These are phyloP conservation scores for Malthinus flaveolus DNA, from an alignment of 2,888 invertebrate genomes.

Conservation along the genomic window DNA sequence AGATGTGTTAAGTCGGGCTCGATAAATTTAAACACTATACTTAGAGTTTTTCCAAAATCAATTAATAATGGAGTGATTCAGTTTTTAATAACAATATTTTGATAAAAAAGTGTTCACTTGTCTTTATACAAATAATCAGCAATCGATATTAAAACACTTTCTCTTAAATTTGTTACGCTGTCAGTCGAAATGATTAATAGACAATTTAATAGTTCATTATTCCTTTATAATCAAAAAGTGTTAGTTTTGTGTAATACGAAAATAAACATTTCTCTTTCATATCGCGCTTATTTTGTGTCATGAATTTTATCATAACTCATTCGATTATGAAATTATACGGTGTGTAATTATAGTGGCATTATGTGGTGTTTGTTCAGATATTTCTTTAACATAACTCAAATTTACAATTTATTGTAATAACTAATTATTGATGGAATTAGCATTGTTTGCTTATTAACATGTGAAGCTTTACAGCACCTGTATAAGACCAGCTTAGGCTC, in stretches of 20 bases:
- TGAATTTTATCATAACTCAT: slow-evolving; percentile 28
- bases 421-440: not conserved
- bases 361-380: no score
- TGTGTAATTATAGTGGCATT: not conserved
- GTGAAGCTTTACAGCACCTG: no score
- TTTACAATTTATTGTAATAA: not conserved
- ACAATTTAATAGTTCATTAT: slow-evolving; percentile 51
- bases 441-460: not conserved
- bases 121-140: slow-evolving; percentile 23
- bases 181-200: slow-evolving; percentile 51
- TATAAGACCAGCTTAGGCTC: no score
- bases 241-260: slow-evolving; percentile 51
- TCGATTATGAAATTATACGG: slow-evolving; percentile 25
- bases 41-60: not conserved
- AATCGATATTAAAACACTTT: slow-evolving; percentile 45
- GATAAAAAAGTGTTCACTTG: slow-evolving; percentile 36
- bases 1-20: no score
- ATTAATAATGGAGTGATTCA: not conserved
- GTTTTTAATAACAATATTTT: slow-evolving; percentile 3
- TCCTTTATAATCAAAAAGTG: slow-evolving; percentile 43
- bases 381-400: no score
- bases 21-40: not conserved
- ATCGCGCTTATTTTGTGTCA: slow-evolving; percentile 26
- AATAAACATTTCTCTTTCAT: slow-evolving; percentile 49
- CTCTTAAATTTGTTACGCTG: slow-evolving; percentile 49